Evolutionary conservation across 2,113 vertebrate species (phyloP).

Genomic region (Prunella himalayana): DNA sequence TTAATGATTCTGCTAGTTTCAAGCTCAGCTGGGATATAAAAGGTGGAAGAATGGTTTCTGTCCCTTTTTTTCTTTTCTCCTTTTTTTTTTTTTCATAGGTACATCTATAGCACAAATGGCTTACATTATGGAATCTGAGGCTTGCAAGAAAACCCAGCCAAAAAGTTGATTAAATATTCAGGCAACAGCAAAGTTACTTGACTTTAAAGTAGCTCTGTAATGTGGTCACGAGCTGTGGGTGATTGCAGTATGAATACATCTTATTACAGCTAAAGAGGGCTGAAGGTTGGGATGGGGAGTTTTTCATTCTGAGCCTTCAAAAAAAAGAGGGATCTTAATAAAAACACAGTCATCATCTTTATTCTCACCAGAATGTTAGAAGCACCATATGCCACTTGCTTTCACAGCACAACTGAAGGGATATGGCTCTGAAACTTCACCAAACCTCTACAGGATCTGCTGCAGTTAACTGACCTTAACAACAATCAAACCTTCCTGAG

Average conservation of each 20-base stretch:
- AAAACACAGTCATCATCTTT: neutral
- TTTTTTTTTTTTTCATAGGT: neutral
- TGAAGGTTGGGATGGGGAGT: neutral
- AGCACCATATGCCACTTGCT: neutral
- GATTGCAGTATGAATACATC: neutral
- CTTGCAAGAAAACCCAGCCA: conserved; percentile 2
- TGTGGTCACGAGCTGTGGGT: neutral
- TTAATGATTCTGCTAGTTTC: neutral
- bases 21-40: neutral
- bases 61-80: neutral
- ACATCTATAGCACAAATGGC: neutral
- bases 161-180: conserved; percentile 38
- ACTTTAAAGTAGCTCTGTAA: neutral
- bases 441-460: neutral
- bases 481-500: neutral
- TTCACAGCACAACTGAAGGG: neutral
- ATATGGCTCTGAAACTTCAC: neutral
- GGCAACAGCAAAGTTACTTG: neutral
- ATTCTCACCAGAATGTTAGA: neutral
- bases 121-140: neutral
- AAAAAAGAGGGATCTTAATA: neutral
- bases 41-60: neutral
- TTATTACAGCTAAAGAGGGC: neutral
- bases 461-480: neutral
- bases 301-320: neutral